Base-by-base conservation (phyloP, 2,888 invertebrate species). In the Harpagoxenus sublaevis region DNA sequence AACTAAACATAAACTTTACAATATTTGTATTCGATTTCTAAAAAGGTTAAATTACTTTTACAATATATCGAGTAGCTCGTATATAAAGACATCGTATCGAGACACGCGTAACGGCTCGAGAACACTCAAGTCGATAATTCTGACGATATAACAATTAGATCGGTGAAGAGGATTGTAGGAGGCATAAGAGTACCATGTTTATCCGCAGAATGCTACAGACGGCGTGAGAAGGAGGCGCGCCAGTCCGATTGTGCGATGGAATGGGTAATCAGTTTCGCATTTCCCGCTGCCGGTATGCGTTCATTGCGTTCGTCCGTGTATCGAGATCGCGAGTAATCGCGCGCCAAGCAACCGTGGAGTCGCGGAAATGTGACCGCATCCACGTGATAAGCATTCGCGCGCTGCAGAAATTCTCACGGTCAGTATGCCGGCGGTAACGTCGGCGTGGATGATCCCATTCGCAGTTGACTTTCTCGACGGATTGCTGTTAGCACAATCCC, bases 371-470 rank as follows among this genome's bases (percentile, higher is more conserved):
- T 71, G 77, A 77, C 68, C 77, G 77, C 77, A 42, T 68, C 73
- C 73, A 31, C n/a, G 55, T 18, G 78, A 78, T 78, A 42, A 78
- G 55, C 78, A 63, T 75, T 75, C 51, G 23, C 23, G 53, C 42
- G 28, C 68, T 55, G 53, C 55, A 78, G 78, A 78, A 78, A 78
- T 68, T 78, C 78, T 28, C 78, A 68, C 39, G 68, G 55, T 78
- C 77, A 68, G 68, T 77, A 63, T 75, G 63, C 35, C 63, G 63
- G 65, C 39, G 65, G 48, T 48, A 63, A 75, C 28, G 35, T 28
- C 31, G 23, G n/a, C 60, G 45, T 48, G 35, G 35, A 62, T 45
- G n/a, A 48, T 63, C 48, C 9, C 45, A 15, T 6, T 55, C 2
- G 35, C 9, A 18, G n/a, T 63, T 63, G 63, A 63, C 9, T 75